These are phyloP conservation scores for Zapus hudsonius DNA, from an alignment of 2,113 vertebrate species.

Conservation along the genomic window DNA sequence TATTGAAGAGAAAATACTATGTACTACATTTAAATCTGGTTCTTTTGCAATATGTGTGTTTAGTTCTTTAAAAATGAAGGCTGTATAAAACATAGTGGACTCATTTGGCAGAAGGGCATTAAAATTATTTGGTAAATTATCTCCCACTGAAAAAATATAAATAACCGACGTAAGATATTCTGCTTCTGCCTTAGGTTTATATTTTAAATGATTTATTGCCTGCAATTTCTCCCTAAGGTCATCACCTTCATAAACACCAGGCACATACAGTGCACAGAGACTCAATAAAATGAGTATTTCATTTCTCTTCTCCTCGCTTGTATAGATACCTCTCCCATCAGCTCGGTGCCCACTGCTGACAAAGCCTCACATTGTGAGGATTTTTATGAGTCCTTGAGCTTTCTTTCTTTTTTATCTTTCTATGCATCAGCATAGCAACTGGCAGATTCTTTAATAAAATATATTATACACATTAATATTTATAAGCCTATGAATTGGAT, in stretches of 20 bases:
- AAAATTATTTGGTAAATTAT: conserved; percentile 59
- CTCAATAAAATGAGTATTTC: conserved; percentile 62
- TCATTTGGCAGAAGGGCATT: conserved; percentile 56
- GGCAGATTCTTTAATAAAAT: conserved; percentile 75
- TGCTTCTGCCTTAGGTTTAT: conserved; percentile 54
- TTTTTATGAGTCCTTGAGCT: conserved; percentile 69
- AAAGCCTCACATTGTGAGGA: conserved; percentile 44
- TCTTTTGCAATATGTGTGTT: neutral
- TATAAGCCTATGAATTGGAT: conserved; percentile 67
- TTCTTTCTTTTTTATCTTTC: conserved; percentile 75
- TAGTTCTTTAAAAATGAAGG: neutral
- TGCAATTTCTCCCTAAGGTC: conserved; percentile 62
- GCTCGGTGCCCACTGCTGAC: conserved; percentile 60
- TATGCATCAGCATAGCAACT: conserved; percentile 67
- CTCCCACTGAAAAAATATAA: conserved; percentile 57
- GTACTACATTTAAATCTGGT: neutral
- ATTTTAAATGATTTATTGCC: conserved; percentile 60
- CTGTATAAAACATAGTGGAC: conserved; percentile 6
- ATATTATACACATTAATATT: conserved; percentile 73
- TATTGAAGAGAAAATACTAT: neutral
- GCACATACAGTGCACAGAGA: conserved; percentile 58
- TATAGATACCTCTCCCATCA: conserved; percentile 52
- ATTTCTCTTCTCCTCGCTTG: conserved; percentile 41
- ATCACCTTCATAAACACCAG: conserved; percentile 65
- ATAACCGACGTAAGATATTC: conserved; percentile 34